Percentiles rank a stretch among this genome's conserved stretches.
These are phyloP conservation scores for Pachymerium ferrugineum DNA, from an alignment of 2,888 invertebrate genomes.

Conservation along the genomic window DNA sequence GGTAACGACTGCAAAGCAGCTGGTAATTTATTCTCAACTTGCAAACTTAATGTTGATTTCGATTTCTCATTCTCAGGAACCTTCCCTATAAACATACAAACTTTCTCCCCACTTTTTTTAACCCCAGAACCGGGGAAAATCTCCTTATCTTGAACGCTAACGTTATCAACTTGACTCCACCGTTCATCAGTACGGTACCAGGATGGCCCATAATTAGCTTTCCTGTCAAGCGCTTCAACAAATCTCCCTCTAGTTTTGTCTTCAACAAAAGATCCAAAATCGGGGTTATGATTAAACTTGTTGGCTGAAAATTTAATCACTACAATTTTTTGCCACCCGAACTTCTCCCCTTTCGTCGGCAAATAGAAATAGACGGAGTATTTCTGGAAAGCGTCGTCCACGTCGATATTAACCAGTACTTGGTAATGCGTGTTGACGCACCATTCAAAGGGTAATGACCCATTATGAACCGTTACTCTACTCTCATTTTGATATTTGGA, in stretches of 20 bases:
- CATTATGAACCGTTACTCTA: no score
- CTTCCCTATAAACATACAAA: neutral
- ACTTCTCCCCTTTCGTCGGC: neutral
- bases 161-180: neutral
- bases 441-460: no score
- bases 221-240: neutral
- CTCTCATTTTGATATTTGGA: no score
- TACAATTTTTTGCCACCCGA: neutral
- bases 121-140: neutral
- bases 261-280: neutral
- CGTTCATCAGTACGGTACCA: neutral
- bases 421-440: no score
- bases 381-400: neutral
- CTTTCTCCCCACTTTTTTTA: neutral
- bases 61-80: no score
- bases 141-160: neutral
- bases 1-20: neutral
- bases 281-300: neutral
- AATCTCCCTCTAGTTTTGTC: neutral
- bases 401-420: neutral
- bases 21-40: neutral
- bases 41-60: no score
- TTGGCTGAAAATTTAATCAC: neutral
- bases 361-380: neutral
- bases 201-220: neutral